These are phyloP conservation scores for Chelonia mydas DNA, from an alignment of 2,797 vertebrate species.

Conservation along the genomic window DNA sequence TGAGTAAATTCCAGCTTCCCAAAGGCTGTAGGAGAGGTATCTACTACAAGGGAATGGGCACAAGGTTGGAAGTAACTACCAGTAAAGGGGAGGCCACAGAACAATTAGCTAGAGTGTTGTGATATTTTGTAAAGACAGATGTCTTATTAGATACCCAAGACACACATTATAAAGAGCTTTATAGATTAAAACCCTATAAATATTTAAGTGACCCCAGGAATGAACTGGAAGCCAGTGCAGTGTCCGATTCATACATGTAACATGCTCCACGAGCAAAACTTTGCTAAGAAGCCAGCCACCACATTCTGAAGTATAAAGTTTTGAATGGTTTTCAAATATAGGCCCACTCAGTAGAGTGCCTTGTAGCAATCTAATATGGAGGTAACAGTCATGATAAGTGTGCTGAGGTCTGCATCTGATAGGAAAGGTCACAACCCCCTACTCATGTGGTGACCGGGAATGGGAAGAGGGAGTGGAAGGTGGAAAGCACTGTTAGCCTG, in stretches of 20 bases:
- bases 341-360: background rate
- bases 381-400: background rate
- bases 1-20: background rate
- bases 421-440: background rate
- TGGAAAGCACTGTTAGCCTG: too few relatives aligned
- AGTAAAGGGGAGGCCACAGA: background rate
- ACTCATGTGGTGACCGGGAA: too few relatives aligned
- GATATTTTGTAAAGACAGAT: background rate
- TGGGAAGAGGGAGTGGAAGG: too few relatives aligned
- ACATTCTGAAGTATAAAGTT: background rate
- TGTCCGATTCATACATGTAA: background rate
- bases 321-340: too few relatives aligned
- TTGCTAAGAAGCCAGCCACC: background rate
- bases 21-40: background rate
- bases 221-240: background rate
- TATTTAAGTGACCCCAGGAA: background rate
- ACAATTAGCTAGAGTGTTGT: background rate
- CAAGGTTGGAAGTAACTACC: background rate
- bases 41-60: background rate
- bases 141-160: background rate
- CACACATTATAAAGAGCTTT: background rate
- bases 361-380: background rate
- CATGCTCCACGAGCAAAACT: background rate
- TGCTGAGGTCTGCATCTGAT: background rate
- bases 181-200: background rate